These are phyloP conservation scores for Trididemnum miniatum DNA, from an alignment of 23 tunicate genomes.

Conservation along the genomic window DNA sequence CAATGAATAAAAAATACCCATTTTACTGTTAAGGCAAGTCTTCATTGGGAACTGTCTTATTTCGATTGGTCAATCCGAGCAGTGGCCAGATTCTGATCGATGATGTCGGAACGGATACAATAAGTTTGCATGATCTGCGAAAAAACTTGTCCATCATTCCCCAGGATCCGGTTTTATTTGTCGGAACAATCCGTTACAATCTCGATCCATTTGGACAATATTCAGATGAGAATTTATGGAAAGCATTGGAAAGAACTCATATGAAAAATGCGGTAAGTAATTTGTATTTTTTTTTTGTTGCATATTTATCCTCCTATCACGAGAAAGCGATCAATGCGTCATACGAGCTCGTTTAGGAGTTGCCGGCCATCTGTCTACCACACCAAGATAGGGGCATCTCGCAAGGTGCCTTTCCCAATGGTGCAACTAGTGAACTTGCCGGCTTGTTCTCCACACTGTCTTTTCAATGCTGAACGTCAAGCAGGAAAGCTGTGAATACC, in stretches of 20 bases:
- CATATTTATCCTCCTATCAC: too few species aligned
- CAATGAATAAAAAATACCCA: too few species aligned
- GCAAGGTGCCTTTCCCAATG: too few species aligned
- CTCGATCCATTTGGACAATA: conserved; percentile 88
- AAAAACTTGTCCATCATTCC: conserved; percentile 86
- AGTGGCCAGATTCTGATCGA: conserved; percentile 65
- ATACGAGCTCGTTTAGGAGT: too few species aligned
- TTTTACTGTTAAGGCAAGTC: conserved; percentile 80
- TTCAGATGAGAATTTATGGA: conserved; percentile 87
- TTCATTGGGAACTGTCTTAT: conserved; percentile 69
- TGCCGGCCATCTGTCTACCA: too few species aligned
- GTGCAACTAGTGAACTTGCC: too few species aligned
- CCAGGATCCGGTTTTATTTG: conserved; percentile 94
- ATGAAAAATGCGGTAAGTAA: conserved; percentile 76
- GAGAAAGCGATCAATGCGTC: too few species aligned
- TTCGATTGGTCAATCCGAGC: conserved; percentile 60
- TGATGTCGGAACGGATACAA: conserved; percentile 49
- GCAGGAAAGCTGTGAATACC: too few species aligned
- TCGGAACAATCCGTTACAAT: conserved; percentile 92
- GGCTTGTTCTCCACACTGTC: too few species aligned
- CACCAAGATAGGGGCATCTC: too few species aligned
- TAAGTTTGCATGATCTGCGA: conserved; percentile 62
- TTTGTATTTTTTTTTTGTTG: too few species aligned
- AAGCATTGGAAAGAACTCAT: conserved; percentile 83
- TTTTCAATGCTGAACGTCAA: too few species aligned